Conservation (phyloP, 2,888 invertebrate species). For the Nymphalis c-album region DNA sequence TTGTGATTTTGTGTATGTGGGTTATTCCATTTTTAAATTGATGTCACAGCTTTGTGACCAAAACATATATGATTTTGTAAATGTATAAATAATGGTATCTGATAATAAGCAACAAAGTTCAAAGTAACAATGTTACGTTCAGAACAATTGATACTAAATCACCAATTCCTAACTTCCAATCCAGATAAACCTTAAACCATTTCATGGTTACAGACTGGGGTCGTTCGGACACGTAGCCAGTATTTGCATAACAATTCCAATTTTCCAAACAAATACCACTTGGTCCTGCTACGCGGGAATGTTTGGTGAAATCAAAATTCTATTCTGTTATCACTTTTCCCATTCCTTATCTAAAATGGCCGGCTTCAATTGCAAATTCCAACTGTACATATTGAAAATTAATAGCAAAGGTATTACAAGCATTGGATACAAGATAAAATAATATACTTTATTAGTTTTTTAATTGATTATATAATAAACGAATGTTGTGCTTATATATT, state of each 20-base stretch:
- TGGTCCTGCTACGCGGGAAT: conserved; percentile 14
- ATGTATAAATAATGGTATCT: background rate
- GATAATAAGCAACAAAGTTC: background rate
- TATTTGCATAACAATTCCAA: conserved; percentile 47
- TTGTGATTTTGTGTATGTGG: too few species aligned
- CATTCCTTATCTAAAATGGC: conserved; percentile 4
- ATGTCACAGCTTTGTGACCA: too few species aligned
- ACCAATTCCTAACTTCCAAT: background rate
- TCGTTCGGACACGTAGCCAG: conserved; percentile 19
- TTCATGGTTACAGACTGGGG: conserved; percentile 13
- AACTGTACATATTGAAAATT: too few species aligned
- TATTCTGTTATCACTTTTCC: conserved; percentile 21
- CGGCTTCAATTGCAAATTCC: background rate
- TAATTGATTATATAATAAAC: too few species aligned
- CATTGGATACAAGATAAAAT: too few species aligned
- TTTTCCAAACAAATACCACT: conserved; percentile 41
- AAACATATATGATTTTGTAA: background rate
- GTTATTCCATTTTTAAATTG: too few species aligned
- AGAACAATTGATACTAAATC: conserved; percentile 10
- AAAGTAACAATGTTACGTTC: conserved; percentile 1
- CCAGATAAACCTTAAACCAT: conserved; percentile 17
- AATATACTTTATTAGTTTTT: too few species aligned
- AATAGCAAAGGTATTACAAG: too few species aligned
- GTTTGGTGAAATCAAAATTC: conserved; percentile 22
- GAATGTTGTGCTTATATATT: too few species aligned